phyloP scores from a whole-genome alignment of 2,888 invertebrate species.

The Monochamus alternatus region DNA sequence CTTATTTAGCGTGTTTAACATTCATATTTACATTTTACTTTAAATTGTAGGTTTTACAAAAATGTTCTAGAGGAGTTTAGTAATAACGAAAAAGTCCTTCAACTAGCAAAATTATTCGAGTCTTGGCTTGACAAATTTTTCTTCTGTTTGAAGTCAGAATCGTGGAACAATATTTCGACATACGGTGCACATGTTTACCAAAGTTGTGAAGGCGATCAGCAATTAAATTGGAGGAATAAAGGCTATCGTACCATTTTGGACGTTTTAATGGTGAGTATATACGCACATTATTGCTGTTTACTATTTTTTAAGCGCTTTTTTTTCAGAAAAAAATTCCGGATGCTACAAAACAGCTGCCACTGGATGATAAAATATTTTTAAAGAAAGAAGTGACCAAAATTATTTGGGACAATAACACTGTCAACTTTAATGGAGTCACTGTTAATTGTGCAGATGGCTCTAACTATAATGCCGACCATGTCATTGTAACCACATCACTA shows the following conservation, averaged over 20 bases:
- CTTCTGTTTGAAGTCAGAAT: constrained; percentile 73
- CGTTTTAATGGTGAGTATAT: constrained; percentile 76
- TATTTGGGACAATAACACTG: constrained; percentile 56
- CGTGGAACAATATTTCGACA: constrained; percentile 80
- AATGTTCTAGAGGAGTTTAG: constrained; percentile 54
- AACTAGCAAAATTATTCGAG: constrained; percentile 58
- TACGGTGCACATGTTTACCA: constrained; percentile 75
- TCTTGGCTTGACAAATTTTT: constrained; percentile 66
- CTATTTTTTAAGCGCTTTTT: constrained; percentile 5
- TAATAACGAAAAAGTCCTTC: constrained; percentile 44
- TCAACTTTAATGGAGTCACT: constrained; percentile 61
- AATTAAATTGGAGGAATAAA: constrained; percentile 83
- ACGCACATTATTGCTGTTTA: too few relatives aligned
- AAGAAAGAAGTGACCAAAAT: constrained; percentile 66
- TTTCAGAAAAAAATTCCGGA: constrained; percentile 65
- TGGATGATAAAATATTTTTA: constrained; percentile 65
- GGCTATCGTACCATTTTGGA: constrained; percentile 81
- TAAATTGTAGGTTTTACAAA: constrained; percentile 57
- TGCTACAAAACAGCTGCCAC: constrained; percentile 53
- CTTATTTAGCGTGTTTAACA: not conserved
- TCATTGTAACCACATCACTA: constrained; percentile 80
- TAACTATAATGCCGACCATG: constrained; percentile 75
- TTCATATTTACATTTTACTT: not conserved
- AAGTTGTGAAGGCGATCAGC: constrained; percentile 80
- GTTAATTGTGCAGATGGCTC: constrained; percentile 74